Evolutionary conservation across 2,797 vertebrate species (phyloP), one percentile per base, ranked within the genome.

Genomic region (Ceyx erithaca): DNA sequence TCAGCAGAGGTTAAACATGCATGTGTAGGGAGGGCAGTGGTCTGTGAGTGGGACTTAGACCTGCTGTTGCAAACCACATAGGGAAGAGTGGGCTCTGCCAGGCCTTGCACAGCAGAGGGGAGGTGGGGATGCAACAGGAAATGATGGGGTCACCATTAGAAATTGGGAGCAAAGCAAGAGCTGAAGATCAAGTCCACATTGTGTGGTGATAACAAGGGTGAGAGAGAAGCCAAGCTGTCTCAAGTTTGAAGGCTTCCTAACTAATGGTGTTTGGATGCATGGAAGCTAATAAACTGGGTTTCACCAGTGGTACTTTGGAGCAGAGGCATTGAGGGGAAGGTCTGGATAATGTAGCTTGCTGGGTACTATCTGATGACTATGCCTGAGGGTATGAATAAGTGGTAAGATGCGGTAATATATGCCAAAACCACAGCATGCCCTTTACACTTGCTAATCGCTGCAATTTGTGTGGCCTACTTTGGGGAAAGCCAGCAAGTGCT

Each of bases 391-490:
- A 85, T 28, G 78, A 86, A 82, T 67, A 84, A 90, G 48, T 88
- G 73, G 33, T 85, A 58, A 70, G 84, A 77, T 62, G 49, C 61
- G 87, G 61, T 77, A 89, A 80, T 77, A 82, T 16, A 48, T 59
- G 54, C 1, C 7, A 85, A 95, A 95, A 58, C 82, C 82, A 78
- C 92, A 80, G 64, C 64, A 8, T 94, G 86, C 61, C 75, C 84
- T 94, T 93, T 73, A 70, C 84, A 46, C 84, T 84, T 87, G 52
- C 84, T 89, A 92, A 95, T 95, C 94, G 84, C 84, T 85, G 69
- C 86, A 93, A 85, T 93, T 89, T 90, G 80, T 96, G 90, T 86
- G 92, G 80, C 85, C 61, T 75, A 52, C 1, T 1, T 5, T 82
- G 54, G 62, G n/a, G 58, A 88, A 94, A 78, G 64, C 16, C 10